phyloP scores from a whole-genome alignment of 2,888 invertebrate species.

The Halictus ligatus region DNA sequence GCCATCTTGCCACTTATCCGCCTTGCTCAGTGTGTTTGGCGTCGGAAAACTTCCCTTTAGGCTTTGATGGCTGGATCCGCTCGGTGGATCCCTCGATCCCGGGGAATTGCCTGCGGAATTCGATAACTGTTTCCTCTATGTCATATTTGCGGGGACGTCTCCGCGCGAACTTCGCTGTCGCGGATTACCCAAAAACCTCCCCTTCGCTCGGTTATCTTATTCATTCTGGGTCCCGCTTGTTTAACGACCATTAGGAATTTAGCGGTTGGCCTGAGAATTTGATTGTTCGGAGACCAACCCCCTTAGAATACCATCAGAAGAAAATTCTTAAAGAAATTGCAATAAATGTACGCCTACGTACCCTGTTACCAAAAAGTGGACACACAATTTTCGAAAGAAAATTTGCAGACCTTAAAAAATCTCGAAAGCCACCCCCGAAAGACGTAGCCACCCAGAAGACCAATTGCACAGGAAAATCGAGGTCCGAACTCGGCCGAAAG shows the following conservation, averaged over 20 bases:
- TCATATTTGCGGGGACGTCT: not conserved
- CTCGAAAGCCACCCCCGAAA: not conserved
- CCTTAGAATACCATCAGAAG: no score
- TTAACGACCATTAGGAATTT: not conserved
- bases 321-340: no score
- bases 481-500: not conserved
- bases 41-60: not conserved
- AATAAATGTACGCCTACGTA: no score
- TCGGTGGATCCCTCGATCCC: not conserved
- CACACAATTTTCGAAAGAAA: no score
- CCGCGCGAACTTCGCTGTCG: not conserved
- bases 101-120: not conserved
- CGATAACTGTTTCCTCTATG: not conserved
- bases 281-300: no score
- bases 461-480: not conserved
- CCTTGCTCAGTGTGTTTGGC: not conserved
- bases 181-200: not conserved
- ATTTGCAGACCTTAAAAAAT: not conserved
- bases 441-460: not conserved
- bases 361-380: no score
- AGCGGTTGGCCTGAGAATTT: not conserved
- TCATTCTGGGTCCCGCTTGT: not conserved
- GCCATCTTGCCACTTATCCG: not conserved
- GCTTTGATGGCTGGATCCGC: not conserved
- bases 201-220: not conserved